Conservation (phyloP, 2,797 vertebrate species). For the Hoplostethus mediterraneus region DNA sequence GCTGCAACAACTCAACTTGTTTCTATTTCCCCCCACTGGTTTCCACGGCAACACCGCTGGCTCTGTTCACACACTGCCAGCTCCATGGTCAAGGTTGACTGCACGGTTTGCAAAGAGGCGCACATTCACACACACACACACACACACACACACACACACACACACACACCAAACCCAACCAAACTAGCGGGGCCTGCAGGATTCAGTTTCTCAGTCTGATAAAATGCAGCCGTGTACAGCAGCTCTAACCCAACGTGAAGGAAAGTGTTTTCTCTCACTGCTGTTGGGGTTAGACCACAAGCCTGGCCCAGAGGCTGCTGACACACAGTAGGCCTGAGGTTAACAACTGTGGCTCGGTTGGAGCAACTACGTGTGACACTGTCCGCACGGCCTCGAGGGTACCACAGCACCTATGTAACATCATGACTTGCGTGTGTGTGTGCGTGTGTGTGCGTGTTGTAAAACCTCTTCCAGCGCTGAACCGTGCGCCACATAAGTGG, state of each 20-base stretch:
- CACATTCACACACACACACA: conserved; percentile 7
- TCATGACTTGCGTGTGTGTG: background rate
- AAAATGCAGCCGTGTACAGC: conserved; percentile 26
- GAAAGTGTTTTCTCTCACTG: conserved; percentile 23
- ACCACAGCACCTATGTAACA: conserved; percentile 28
- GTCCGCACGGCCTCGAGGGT: conserved; percentile 36
- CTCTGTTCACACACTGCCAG: conserved; percentile 87
- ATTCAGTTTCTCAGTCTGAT: conserved; percentile 14
- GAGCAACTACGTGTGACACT: conserved; percentile 31
- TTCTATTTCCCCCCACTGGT: conserved; percentile 81
- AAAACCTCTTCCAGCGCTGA: conserved; percentile 3
- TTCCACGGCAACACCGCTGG: conserved; percentile 87
- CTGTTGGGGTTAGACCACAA: conserved; percentile 41
- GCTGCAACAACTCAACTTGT: conserved; percentile 79
- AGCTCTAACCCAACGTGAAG: conserved; percentile 26
- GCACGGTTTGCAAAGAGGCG: conserved; percentile 48
- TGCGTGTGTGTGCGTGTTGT: background rate
- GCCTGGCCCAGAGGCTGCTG: conserved; percentile 45
- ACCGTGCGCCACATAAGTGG: background rate
- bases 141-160: background rate
- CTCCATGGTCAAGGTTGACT: conserved; percentile 84
- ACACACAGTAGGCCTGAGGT: conserved; percentile 47
- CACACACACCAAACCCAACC: conserved; percentile 9
- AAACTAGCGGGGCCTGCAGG: conserved; percentile 10
- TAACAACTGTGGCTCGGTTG: conserved; percentile 51